Conservation (phyloP, 2,888 invertebrate genomes). For the Aphodius sticticus region DNA sequence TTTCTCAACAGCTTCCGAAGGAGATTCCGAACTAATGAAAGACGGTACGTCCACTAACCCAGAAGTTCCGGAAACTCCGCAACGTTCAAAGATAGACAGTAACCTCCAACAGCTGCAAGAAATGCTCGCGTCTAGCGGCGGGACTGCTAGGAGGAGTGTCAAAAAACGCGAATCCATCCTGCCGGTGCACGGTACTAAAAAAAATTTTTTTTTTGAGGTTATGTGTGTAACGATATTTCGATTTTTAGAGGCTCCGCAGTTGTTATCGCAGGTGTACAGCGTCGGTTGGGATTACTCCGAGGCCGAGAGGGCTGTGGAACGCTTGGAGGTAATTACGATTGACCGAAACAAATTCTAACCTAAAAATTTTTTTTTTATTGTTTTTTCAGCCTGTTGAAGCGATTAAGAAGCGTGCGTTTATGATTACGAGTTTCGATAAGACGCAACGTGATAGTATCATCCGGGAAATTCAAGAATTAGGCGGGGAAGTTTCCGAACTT, state of each 20-base stretch:
- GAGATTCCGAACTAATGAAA: background rate
- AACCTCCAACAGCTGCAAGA: slow-evolving; percentile 63
- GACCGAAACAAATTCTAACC: background rate
- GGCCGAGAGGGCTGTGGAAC: background rate
- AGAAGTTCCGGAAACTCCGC: slow-evolving; percentile 30
- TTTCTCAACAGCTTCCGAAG: background rate
- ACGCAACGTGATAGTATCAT: slow-evolving; percentile 44
- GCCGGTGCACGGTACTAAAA: slow-evolving; percentile 44
- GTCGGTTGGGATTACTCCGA: slow-evolving; percentile 71
- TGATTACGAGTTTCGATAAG: slow-evolving; percentile 53
- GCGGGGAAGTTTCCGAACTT: slow-evolving; percentile 70
- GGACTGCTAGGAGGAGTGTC: slow-evolving; percentile 50
- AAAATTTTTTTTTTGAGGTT: background rate
- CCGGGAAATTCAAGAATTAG: slow-evolving; percentile 55
- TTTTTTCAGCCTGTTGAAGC: slow-evolving; percentile 9
- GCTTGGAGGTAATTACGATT: background rate
- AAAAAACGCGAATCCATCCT: slow-evolving; percentile 52
- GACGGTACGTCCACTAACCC: background rate
- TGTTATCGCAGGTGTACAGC: slow-evolving; percentile 67
- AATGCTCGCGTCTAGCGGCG: slow-evolving; percentile 60
- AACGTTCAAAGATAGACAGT: slow-evolving; percentile 55
- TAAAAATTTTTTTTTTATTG: background rate
- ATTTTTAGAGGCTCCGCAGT: background rate
- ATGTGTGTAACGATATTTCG: background rate
- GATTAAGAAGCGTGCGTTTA: slow-evolving; percentile 45